Percentiles rank a stretch among this genome's conserved stretches.
phyloP scores from a whole-genome alignment of 2,888 invertebrate species.

The Biston betularia region DNA sequence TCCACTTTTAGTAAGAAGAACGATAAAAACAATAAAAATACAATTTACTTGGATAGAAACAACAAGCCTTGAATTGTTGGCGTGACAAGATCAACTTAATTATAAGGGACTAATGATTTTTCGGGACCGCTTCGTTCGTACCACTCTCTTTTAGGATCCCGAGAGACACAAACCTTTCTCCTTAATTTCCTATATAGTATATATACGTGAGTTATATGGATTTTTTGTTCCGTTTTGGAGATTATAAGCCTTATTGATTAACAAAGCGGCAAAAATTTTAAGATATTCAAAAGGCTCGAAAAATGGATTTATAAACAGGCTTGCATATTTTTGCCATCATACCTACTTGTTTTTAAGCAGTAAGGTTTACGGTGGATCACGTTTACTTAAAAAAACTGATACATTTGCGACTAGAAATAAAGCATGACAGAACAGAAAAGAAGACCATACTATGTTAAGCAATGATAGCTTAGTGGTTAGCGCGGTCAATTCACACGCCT shows the following conservation, averaged over 20 bases:
- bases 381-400: too few species aligned
- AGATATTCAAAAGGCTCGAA: too few species aligned
- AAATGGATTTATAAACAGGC: too few species aligned
- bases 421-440: too few species aligned
- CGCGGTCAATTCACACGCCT: too few species aligned
- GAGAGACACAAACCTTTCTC: constrained; percentile 17
- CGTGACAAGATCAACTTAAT: constrained; percentile 22
- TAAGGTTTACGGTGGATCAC: too few species aligned
- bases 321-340: too few species aligned
- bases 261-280: background rate
- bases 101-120: constrained; percentile 21
- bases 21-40: background rate
- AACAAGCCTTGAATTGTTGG: constrained; percentile 5
- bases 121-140: constrained; percentile 8
- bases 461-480: too few species aligned
- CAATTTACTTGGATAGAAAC: background rate
- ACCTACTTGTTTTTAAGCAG: too few species aligned
- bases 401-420: too few species aligned
- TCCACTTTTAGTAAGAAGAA: too few species aligned
- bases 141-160: constrained; percentile 12
- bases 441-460: too few species aligned
- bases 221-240: background rate
- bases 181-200: constrained; percentile 13
- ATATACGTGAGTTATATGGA: background rate
- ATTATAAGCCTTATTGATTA: constrained; percentile 6